These are phyloP conservation scores for Passer montanus DNA, from an alignment of 2,113 vertebrate genomes.

Conservation along the genomic window DNA sequence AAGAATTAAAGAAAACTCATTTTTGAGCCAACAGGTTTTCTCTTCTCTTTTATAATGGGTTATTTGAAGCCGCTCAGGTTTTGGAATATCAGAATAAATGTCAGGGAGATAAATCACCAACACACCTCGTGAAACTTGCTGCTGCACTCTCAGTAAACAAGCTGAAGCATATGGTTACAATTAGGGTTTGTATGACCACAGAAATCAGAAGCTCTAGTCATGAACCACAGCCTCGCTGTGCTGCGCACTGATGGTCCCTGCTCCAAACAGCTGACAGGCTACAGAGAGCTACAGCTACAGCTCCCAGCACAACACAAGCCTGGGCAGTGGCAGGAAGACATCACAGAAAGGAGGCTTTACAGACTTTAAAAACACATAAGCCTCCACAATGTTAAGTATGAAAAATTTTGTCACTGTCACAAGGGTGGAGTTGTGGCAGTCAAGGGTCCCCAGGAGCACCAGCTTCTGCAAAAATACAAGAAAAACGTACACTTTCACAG, in stretches of 20 bases:
- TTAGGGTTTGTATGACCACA: slow-evolving; percentile 17
- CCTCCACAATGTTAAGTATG: background rate
- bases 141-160: slow-evolving; percentile 18
- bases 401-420: background rate
- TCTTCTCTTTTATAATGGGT: background rate
- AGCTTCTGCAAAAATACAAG: background rate
- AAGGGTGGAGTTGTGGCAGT: background rate
- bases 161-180: slow-evolving; percentile 20
- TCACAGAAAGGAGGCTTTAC: background rate
- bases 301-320: background rate
- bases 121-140: slow-evolving; percentile 37
- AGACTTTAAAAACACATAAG: background rate
- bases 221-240: background rate
- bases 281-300: background rate
- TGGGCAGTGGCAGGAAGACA: background rate
- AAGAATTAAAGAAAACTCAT: background rate
- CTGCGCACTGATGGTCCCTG: background rate
- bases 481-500: rapidly evolving
- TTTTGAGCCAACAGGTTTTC: background rate
- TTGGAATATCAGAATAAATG: slow-evolving; percentile 46
- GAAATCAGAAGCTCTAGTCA: slow-evolving; percentile 35
- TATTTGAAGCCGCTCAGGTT: slow-evolving; percentile 40
- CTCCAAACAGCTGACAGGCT: background rate
- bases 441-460: background rate
- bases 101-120: slow-evolving; percentile 44